A percentile compares a stretch with the other conserved stretches of the same genome.
These are phyloP conservation scores for Acrocera orbiculus DNA, from an alignment of 2,888 invertebrate species.

Conservation along the genomic window DNA sequence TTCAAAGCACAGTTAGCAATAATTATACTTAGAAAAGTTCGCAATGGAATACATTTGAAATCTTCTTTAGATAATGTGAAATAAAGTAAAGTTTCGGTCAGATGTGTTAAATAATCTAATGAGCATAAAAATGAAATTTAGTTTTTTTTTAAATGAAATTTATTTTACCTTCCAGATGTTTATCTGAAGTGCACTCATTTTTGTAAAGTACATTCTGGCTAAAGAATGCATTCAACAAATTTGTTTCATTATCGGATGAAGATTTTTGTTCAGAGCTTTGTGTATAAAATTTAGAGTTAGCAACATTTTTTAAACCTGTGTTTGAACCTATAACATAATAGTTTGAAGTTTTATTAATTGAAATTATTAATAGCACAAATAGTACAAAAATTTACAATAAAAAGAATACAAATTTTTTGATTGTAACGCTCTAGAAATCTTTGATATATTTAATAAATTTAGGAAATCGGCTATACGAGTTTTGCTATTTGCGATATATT, in stretches of 20 bases:
- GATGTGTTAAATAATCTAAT: slow-evolving; percentile 13
- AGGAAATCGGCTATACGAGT: too few species aligned
- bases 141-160: neutral
- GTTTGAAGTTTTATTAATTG: too few species aligned
- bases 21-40: slow-evolving; percentile 14
- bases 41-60: slow-evolving; percentile 14
- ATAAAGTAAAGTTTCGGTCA: slow-evolving; percentile 14
- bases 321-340: neutral
- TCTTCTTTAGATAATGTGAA: slow-evolving; percentile 14
- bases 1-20: slow-evolving; percentile 15
- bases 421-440: too few species aligned
- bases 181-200: slow-evolving; percentile 13
- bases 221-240: slow-evolving; percentile 14
- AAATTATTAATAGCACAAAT: too few species aligned
- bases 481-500: too few species aligned
- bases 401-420: too few species aligned
- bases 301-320: slow-evolving; percentile 13
- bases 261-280: slow-evolving; percentile 11
- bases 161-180: slow-evolving; percentile 12
- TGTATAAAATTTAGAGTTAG: slow-evolving; percentile 14
- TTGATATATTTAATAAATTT: too few species aligned
- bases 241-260: slow-evolving; percentile 12
- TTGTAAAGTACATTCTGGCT: slow-evolving; percentile 12
- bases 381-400: too few species aligned
- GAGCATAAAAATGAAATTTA: neutral